Conservation (phyloP, 2,888 invertebrate genomes). For the Hypercompe scribonia region DNA sequence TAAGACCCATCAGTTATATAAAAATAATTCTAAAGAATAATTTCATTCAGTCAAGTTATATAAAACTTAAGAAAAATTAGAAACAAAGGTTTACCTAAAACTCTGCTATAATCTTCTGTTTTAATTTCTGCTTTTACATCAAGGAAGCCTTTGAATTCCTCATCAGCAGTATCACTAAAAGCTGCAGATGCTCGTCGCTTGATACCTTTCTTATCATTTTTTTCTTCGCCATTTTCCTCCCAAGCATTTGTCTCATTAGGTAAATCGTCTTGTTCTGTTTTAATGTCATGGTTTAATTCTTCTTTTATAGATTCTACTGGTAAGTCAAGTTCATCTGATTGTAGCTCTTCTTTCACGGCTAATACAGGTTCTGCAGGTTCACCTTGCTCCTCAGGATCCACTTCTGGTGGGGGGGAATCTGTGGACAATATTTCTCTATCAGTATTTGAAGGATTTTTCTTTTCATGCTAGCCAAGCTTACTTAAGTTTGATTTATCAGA, state of each 20-base stretch:
- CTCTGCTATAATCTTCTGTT: slow-evolving; percentile 59
- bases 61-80: background rate
- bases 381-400: slow-evolving; percentile 33
- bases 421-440: slow-evolving; percentile 11
- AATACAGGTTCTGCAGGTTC: slow-evolving; percentile 10
- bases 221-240: slow-evolving; percentile 31
- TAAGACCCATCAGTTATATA: no score
- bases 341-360: slow-evolving; percentile 31
- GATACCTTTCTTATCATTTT: slow-evolving; percentile 60
- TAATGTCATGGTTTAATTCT: slow-evolving; percentile 20
- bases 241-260: slow-evolving; percentile 29
- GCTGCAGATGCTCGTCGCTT: slow-evolving; percentile 78
- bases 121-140: slow-evolving; percentile 57
- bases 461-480: background rate
- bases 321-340: slow-evolving; percentile 28
- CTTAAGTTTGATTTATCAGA: background rate
- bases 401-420: slow-evolving; percentile 38
- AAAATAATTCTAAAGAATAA: no score
- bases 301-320: slow-evolving; percentile 23
- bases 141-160: slow-evolving; percentile 78
- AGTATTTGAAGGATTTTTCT: no score
- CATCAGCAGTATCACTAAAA: slow-evolving; percentile 68
- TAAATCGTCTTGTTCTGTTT: slow-evolving; percentile 27
- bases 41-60: no score
- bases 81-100: slow-evolving; percentile 67